Conservation (phyloP, 2,797 vertebrate genomes). For the Rhabdomys pumilio region DNA sequence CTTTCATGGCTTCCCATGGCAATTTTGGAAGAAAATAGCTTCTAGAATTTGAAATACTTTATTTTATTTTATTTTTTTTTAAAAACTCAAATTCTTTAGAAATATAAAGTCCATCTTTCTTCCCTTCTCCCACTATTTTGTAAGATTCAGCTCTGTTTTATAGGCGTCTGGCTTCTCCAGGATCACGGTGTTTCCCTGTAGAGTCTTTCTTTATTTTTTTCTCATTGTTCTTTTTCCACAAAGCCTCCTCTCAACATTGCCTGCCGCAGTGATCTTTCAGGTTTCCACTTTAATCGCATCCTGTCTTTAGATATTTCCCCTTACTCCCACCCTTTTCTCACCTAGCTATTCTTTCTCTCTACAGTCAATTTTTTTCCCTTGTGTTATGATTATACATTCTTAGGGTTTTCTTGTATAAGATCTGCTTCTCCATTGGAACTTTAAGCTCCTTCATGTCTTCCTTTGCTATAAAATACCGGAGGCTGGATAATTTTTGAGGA, state of each 20-base stretch:
- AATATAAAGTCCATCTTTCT: background rate
- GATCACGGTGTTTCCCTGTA: background rate
- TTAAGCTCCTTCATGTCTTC: background rate
- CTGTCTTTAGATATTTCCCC: background rate
- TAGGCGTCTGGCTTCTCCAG: background rate
- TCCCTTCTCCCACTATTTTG: background rate
- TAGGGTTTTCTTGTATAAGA: background rate
- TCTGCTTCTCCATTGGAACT: background rate
- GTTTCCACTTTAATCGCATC: background rate
- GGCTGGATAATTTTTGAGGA: background rate
- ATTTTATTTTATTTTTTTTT: background rate
- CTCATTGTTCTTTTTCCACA: background rate
- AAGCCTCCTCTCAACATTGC: background rate
- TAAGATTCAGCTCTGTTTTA: background rate
- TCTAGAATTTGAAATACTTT: background rate
- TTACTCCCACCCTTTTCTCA: background rate
- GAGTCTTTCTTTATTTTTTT: background rate
- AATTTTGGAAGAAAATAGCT: background rate
- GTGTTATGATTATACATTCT: background rate
- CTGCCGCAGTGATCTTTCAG: too few relatives aligned
- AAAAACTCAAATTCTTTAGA: slow-evolving; percentile 38
- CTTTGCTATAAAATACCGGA: background rate
- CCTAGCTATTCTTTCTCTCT: fast-evolving
- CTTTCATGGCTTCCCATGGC: background rate
- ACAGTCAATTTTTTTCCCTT: background rate